phyloP scores from a whole-genome alignment of 2,113 vertebrate genomes.

The Cebidichthys violaceus region DNA sequence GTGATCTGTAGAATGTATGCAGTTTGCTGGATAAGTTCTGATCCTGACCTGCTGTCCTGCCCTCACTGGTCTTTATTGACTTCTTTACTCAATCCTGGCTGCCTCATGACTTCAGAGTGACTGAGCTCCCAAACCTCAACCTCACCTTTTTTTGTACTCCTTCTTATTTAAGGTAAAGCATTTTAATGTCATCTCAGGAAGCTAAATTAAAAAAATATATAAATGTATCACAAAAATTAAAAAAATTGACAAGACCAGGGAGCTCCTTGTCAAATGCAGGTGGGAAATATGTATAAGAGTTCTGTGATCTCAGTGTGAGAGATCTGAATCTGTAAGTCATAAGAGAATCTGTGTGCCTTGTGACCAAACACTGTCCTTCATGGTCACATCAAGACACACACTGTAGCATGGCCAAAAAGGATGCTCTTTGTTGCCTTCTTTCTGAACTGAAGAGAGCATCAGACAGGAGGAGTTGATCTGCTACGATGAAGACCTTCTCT shows the following conservation, averaged over 20 bases:
- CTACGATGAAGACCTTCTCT: constrained; percentile 24
- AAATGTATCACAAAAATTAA: background rate
- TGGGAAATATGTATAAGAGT: background rate
- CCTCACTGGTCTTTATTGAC: constrained; percentile 34
- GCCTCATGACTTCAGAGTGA: constrained; percentile 3
- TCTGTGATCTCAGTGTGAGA: background rate
- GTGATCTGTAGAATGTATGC: background rate
- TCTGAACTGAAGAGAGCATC: constrained; percentile 31
- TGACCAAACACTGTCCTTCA: constrained; percentile 8
- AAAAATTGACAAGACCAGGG: background rate
- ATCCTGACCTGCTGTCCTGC: constrained; percentile 3
- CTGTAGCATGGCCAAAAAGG: constrained; percentile 11
- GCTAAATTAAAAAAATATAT: background rate
- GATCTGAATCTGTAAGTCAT: background rate
- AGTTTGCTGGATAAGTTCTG: constrained; percentile 2
- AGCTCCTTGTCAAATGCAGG: background rate
- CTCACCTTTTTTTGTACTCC: background rate
- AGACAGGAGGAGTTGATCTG: constrained; percentile 18
- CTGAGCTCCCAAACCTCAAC: background rate
- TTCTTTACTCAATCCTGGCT: constrained; percentile 25
- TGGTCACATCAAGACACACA: constrained; percentile 1
- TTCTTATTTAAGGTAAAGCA: background rate
- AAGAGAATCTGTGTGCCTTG: constrained; percentile 10
- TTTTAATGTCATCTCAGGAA: background rate
- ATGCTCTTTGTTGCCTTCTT: background rate